Evolutionary conservation across 2,888 invertebrate species (phyloP), one percentile per base, ranked within the genome.

Genomic region (Drosophila mercatorum): DNA sequence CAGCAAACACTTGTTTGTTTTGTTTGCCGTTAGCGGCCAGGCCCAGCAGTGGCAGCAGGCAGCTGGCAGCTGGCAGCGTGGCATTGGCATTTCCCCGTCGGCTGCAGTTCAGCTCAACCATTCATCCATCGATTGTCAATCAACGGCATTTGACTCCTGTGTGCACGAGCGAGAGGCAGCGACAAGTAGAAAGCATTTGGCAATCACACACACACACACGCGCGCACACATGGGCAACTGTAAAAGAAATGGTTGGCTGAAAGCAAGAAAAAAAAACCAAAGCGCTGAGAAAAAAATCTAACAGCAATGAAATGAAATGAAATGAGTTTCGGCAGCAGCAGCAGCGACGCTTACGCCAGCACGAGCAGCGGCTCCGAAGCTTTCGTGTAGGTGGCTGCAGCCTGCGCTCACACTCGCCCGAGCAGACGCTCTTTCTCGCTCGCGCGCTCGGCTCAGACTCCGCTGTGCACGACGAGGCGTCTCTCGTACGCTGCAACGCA

Each of bases 121-220:
- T 74, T 67, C 79, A 77, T 72, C 71, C 80, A 90, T 90, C 89
- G 90, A 90, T 90, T 90, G 90, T 90, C 90, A 90, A 90, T 90
- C 88, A 51, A 17, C 49, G 80, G 78, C 77, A 77, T 67, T 86
- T 76, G 77, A 78, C 74, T 76, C 82, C 36, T 68, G 52, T 88
- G 83, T 80, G 89, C 72, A 81, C 74, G 89, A 90, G 77, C 78
- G 88, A 89, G 89, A 90, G 64, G 58, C 72, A 75, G 76, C 57
- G 63, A 75, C 44, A 36, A 57, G 34, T 65, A 51, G 63, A 74
- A 70, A 58, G 58, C 53, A 56, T 57, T 63, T 80, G 63, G 69
- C 58, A 68, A 68, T 58, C 66, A 57, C 68, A 57, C 63, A 60
- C 64, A 11, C 44, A 22, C 22, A 22, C 22, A 22, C 22, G 2